Evolutionary conservation across 2,113 vertebrate genomes (phyloP).

Genomic region (Gallinago jamesoni): DNA sequence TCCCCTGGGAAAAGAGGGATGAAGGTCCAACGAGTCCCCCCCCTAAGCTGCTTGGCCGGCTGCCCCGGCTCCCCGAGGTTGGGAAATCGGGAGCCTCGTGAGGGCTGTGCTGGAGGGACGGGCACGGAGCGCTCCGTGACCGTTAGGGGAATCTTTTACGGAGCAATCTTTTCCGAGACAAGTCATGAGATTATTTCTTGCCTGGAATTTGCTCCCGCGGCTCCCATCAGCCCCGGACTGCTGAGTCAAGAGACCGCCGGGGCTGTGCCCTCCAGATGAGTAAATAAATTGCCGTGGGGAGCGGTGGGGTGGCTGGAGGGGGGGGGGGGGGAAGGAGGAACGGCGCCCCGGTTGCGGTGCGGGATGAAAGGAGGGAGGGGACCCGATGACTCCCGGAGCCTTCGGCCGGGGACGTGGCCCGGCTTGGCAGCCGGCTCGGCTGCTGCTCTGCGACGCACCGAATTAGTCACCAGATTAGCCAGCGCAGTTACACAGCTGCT

Average conservation of each 20-base stretch:
- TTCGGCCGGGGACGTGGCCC: slow-evolving; percentile 15
- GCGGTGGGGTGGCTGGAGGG: not conserved
- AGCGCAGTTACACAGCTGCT: slow-evolving; percentile 62
- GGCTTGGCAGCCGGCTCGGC: slow-evolving; percentile 29
- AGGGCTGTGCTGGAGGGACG: slow-evolving; percentile 2
- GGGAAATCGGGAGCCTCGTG: slow-evolving; percentile 33
- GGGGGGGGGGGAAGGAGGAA: no score
- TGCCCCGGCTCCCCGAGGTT: not conserved
- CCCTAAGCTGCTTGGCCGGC: not conserved
- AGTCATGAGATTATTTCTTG: slow-evolving; percentile 69
- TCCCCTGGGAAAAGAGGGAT: no score
- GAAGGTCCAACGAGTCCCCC: not conserved
- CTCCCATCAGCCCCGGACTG: slow-evolving; percentile 45
- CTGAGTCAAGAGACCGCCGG: slow-evolving; percentile 70
- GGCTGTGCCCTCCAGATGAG: slow-evolving; percentile 71
- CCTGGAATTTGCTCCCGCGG: slow-evolving; percentile 66
- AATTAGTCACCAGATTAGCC: slow-evolving; percentile 71
- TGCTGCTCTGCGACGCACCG: not conserved
- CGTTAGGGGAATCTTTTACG: slow-evolving; percentile 40
- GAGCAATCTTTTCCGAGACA: slow-evolving; percentile 72
- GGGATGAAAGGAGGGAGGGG: not conserved
- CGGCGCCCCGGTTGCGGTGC: not conserved
- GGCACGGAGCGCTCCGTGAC: slow-evolving; percentile 20
- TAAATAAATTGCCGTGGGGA: slow-evolving; percentile 65
- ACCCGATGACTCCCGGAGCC: slow-evolving; percentile 23